A percentile compares a stretch with the other conserved stretches of the same genome.
Conservation (phyloP, 2,797 vertebrate genomes). For the Leucoraja ocellata region DNA sequence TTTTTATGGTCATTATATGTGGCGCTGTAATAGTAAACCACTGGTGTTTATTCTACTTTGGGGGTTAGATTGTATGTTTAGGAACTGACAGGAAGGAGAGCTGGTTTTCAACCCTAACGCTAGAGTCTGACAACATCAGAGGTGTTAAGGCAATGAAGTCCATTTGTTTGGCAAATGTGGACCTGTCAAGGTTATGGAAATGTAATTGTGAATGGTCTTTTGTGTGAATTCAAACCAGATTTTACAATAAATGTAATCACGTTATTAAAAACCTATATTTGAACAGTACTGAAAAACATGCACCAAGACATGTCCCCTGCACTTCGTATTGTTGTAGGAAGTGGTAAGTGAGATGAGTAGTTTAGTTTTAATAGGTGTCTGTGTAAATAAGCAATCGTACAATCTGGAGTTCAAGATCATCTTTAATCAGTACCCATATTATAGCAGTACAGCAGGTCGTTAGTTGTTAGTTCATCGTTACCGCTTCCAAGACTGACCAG, state of each 20-base stretch:
- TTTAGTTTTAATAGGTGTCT: background rate
- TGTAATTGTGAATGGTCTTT: background rate
- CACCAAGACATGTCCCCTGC: no score
- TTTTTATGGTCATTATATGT: background rate
- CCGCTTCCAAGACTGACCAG: no score
- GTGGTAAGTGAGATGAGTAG: background rate
- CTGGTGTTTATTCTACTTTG: background rate
- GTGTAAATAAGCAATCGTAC: no score
- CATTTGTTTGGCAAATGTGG: background rate
- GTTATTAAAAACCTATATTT: background rate
- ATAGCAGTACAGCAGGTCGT: no score
- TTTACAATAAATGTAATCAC: background rate
- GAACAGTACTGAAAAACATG: background rate
- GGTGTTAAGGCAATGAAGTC: background rate
- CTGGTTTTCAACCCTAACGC: background rate
- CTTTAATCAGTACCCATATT: no score
- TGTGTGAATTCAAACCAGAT: background rate
- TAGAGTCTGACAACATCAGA: constrained; percentile 2
- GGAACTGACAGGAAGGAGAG: background rate
- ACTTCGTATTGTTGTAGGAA: background rate
- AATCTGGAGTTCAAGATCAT: no score
- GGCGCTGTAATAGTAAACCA: background rate
- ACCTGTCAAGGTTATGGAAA: background rate
- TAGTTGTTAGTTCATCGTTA: no score
- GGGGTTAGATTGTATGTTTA: background rate